These are phyloP conservation scores for Peromyscus melanophrys DNA, from an alignment of 2,797 vertebrate genomes.

Conservation along the genomic window DNA sequence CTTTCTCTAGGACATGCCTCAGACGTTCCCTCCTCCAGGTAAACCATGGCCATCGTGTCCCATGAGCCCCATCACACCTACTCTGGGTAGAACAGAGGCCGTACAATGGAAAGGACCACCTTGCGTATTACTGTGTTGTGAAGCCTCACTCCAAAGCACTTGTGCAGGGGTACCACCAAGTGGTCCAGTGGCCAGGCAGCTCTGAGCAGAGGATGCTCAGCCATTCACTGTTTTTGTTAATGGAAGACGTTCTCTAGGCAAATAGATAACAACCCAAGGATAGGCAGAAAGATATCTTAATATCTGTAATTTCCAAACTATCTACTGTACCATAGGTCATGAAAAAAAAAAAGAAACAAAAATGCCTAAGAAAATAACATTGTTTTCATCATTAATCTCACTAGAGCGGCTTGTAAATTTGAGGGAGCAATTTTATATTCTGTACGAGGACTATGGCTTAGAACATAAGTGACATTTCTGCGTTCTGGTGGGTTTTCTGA, in stretches of 20 bases:
- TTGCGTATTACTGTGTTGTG: rapidly evolving
- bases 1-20: neutral
- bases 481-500: too few relatives aligned
- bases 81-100: neutral
- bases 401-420: neutral
- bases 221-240: rapidly evolving
- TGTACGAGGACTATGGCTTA: neutral
- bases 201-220: rapidly evolving
- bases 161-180: neutral
- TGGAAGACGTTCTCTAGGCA: neutral
- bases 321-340: neutral
- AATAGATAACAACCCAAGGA: neutral
- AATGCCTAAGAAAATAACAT: neutral
- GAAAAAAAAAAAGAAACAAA: neutral
- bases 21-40: neutral
- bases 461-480: neutral
- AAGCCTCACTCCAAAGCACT: neutral
- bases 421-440: neutral
- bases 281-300: neutral
- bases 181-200: neutral
- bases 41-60: neutral
- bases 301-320: constrained; percentile 13
- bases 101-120: rapidly evolving
- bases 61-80: neutral
- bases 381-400: neutral